phyloP scores from a whole-genome alignment of 2,797 vertebrate genomes.

The Mus caroli region DNA sequence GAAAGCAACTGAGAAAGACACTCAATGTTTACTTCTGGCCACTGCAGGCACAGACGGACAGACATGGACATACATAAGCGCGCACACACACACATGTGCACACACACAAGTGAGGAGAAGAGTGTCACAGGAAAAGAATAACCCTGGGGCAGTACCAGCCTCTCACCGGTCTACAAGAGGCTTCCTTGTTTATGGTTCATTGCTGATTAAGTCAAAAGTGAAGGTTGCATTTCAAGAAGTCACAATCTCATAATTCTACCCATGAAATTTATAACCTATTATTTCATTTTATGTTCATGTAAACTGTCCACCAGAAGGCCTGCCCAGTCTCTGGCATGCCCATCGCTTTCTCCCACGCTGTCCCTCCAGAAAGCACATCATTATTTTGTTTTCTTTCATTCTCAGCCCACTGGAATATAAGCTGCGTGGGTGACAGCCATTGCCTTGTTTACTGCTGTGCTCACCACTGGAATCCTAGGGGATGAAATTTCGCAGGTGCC shows the following conservation, averaged over 20 bases:
- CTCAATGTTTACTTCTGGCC: not conserved
- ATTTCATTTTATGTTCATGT: slow-evolving; percentile 27
- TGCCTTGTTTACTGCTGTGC: not conserved
- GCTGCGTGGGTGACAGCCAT: not conserved
- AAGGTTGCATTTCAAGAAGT: not conserved
- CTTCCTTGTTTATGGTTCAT: not conserved
- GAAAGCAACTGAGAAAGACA: not conserved
- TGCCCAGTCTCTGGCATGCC: not conserved
- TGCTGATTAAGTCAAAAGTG: not conserved
- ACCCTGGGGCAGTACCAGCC: not conserved
- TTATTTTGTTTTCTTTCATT: slow-evolving; percentile 8
- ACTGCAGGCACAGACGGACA: not conserved
- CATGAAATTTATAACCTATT: not conserved
- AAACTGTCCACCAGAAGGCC: not conserved
- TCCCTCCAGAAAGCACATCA: not conserved
- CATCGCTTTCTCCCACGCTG: not conserved
- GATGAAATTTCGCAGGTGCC: not conserved
- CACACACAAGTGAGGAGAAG: not conserved
- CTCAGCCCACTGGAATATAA: not conserved
- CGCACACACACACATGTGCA: not conserved
- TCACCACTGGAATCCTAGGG: not conserved
- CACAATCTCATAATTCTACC: not conserved
- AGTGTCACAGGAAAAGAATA: not conserved
- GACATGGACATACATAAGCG: not conserved
- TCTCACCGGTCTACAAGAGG: not conserved